These are phyloP conservation scores for Drosophila seclusa DNA, from an alignment of 2,888 invertebrate genomes.

Conservation along the genomic window DNA sequence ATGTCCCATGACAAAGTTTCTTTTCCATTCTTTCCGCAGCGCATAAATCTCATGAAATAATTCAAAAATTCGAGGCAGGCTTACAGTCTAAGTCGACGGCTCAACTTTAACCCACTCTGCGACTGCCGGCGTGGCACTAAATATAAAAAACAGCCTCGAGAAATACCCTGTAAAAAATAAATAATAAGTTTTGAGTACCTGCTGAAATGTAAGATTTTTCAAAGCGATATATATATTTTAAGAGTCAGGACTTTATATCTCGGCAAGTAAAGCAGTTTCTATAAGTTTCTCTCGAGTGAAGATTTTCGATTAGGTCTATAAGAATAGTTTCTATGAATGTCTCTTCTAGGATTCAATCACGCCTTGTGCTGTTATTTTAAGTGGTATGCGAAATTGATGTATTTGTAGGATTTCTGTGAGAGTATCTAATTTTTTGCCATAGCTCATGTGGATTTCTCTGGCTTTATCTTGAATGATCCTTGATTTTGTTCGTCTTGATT, in stretches of 20 bases:
- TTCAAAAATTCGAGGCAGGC: slow-evolving; percentile 60
- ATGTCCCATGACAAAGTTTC: slow-evolving; percentile 28
- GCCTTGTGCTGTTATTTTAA: background rate
- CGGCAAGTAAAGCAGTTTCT: background rate
- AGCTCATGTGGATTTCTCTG: background rate
- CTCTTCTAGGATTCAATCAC: background rate
- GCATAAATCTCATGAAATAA: slow-evolving; percentile 58
- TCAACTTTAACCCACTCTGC: slow-evolving; percentile 57
- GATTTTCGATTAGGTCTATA: background rate
- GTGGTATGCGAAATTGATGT: background rate
- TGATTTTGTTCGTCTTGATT: background rate
- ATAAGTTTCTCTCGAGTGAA: fast-evolving
- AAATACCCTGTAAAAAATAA: slow-evolving; percentile 12
- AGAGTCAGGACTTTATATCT: background rate
- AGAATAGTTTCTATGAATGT: background rate
- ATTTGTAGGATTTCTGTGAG: background rate
- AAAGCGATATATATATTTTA: background rate
- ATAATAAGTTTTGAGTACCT: background rate
- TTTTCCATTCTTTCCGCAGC: slow-evolving; percentile 1
- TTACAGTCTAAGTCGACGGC: slow-evolving; percentile 56
- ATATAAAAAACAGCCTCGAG: background rate
- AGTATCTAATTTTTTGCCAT: background rate
- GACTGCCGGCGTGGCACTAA: slow-evolving; percentile 14
- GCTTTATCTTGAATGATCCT: background rate
- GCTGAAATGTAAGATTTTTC: background rate